Evolutionary conservation across 2,797 vertebrate species (phyloP), one percentile per base, ranked within the genome.

Genomic region (Falco novaeseelandiae): DNA sequence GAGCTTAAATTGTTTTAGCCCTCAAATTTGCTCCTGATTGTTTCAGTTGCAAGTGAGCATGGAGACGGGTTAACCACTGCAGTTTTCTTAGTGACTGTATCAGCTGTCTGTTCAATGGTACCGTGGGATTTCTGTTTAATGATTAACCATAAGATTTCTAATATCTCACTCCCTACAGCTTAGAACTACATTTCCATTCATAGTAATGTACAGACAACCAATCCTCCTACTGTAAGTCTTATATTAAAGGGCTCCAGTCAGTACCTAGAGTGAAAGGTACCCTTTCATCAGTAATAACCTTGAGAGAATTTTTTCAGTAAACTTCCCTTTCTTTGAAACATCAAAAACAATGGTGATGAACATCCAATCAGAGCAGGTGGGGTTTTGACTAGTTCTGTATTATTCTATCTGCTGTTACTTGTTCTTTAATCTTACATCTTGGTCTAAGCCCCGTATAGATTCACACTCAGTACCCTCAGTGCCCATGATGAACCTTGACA

Each of bases 161-260:
- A 12, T 46, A 94, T 40, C 44, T 78, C 22, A 57, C 89, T 95
- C 70, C n/a, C 51, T 36, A 46, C 42, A 51, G 63, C 65, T 94
- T 77, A 90, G 77, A 74, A 48, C 30, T 63, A 40, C 76, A 63
- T 89, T 93, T 90, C 62, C n/a, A 72, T 49, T 72, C 58, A 70
- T 61, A 40, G 49, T 21, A 69, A 78, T 10, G 58, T 46, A 82
- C 7, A 77, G 57, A 66, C 77, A 74, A 73, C 29, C 81, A 82
- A 58, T 86, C 74, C 58, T 82, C 83, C 71, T 94, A 69, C 8
- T 69, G 7, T 19, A 40, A 61, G 57, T 80, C 90, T 87, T 61
- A 29, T 29, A 23, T 29, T 59, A 32, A 86, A 76, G 38, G 51
- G 22, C 32, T 79, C n/a, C 36, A 74, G 36, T 9, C 36, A 40